phyloP scores from a whole-genome alignment of 2,113 vertebrate genomes.

The Gnathonemus longibarbis region DNA sequence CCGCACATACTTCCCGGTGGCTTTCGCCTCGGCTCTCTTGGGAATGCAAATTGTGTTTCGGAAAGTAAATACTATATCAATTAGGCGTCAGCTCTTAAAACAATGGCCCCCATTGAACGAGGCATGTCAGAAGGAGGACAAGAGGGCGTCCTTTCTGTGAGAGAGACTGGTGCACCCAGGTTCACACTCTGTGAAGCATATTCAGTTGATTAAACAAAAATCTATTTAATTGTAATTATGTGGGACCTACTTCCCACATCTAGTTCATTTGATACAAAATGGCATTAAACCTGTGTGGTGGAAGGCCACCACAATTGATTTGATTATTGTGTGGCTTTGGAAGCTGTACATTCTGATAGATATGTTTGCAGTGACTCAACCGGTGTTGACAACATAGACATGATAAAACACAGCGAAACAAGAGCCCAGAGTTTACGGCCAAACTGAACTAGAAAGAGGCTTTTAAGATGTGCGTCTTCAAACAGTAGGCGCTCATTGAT shows the following conservation, averaged over 20 bases:
- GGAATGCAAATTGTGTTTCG: slow-evolving; percentile 28
- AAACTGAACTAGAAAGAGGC: neutral
- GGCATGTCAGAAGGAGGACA: slow-evolving; percentile 43
- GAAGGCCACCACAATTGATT: neutral
- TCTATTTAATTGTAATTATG: neutral
- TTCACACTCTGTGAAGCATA: slow-evolving; percentile 46
- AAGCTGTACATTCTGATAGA: neutral
- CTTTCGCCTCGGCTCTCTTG: neutral
- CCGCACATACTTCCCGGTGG: slow-evolving; percentile 20
- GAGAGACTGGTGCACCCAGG: slow-evolving; percentile 36
- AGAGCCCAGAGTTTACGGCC: neutral
- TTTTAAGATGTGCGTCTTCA: neutral
- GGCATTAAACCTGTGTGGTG: neutral
- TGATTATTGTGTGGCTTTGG: neutral
- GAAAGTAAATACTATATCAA: slow-evolving; percentile 51
- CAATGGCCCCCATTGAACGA: slow-evolving; percentile 53
- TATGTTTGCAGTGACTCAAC: neutral
- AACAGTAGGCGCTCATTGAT: neutral
- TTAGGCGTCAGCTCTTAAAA: slow-evolving; percentile 59
- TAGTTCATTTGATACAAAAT: neutral
- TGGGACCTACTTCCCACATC: slow-evolving; percentile 20
- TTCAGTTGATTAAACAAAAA: slow-evolving; percentile 29
- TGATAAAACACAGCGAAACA: neutral
- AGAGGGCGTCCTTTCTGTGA: slow-evolving; percentile 52
- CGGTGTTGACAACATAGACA: neutral